Percentiles rank a stretch among this genome's conserved stretches.
phyloP scores from a whole-genome alignment of 2,888 invertebrate genomes.

The Pedicia rivosa region DNA sequence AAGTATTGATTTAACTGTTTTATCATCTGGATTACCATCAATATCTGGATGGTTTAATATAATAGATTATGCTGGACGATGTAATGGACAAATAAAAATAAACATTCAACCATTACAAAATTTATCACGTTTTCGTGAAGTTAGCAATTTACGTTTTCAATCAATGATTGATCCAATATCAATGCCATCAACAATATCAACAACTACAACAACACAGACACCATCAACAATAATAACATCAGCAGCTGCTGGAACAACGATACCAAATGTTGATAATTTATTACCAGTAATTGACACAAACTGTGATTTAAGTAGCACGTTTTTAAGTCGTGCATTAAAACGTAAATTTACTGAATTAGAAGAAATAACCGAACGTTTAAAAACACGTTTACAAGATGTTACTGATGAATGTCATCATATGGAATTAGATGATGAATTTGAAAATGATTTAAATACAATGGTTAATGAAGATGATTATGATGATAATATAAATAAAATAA shows the following conservation, averaged over 20 bases:
- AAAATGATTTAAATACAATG: conserved; percentile 37
- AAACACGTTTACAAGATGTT: conserved; percentile 38
- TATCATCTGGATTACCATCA: conserved; percentile 33
- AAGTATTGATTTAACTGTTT: conserved; percentile 38
- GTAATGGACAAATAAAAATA: conserved; percentile 45
- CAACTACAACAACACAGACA: conserved; percentile 16
- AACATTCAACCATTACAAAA: conserved; percentile 38
- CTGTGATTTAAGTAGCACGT: not conserved
- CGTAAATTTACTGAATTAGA: conserved; percentile 45
- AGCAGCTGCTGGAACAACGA: no score
- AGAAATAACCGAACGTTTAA: conserved; percentile 42
- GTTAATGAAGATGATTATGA: conserved; percentile 3
- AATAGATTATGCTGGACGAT: conserved; percentile 34
- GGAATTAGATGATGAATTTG: conserved; percentile 37
- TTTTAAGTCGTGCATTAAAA: conserved; percentile 34
- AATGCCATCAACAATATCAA: no score
- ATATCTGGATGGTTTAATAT: conserved; percentile 48
- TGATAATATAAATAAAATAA: conserved; percentile 3
- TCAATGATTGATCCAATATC: no score
- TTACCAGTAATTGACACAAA: no score
- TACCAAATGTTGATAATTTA: no score
- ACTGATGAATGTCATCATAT: conserved; percentile 36
- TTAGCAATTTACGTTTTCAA: no score
- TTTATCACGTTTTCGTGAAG: no score
- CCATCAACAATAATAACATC: conserved; percentile 6